Conservation (phyloP, 2,888 invertebrate genomes). For the Bugulina stolonifera region DNA sequence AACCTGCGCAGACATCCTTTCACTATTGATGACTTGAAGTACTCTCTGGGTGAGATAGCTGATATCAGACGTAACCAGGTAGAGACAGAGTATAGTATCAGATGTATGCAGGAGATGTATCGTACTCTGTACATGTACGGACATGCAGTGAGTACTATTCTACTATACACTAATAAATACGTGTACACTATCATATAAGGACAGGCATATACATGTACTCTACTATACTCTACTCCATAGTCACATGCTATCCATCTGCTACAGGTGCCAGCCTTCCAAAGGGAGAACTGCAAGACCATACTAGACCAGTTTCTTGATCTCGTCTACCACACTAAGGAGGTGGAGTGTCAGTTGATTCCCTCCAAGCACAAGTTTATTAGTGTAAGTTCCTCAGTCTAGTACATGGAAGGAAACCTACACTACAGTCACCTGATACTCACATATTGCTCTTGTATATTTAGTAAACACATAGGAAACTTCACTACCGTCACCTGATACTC, state of each 20-base stretch:
- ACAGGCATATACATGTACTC: too few relatives aligned
- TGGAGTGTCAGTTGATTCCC: constrained; percentile 5
- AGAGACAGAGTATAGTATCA: constrained; percentile 27
- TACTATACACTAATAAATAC: too few relatives aligned
- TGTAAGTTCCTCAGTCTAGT: not conserved
- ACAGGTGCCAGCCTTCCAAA: not conserved
- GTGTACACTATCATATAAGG: too few relatives aligned
- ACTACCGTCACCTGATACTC: too few relatives aligned
- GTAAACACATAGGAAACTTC: too few relatives aligned
- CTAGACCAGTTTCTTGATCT: not conserved
- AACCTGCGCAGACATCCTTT: constrained; percentile 17
- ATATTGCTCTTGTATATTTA: too few relatives aligned
- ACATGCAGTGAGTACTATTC: constrained; percentile 28
- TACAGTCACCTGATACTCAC: too few relatives aligned
- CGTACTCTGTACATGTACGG: constrained; percentile 27
- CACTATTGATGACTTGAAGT: constrained; percentile 29
- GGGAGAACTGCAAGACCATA: not conserved
- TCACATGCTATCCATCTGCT: too few relatives aligned
- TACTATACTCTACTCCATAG: too few relatives aligned
- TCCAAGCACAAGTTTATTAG: constrained; percentile 6
- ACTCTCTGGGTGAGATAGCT: constrained; percentile 28
- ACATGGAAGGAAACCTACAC: too few relatives aligned
- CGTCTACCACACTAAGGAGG: constrained; percentile 3
- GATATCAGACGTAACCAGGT: constrained; percentile 27
- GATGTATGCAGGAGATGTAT: constrained; percentile 26